Conservation (phyloP, 2,888 invertebrate genomes). For the Pecten maximus region DNA sequence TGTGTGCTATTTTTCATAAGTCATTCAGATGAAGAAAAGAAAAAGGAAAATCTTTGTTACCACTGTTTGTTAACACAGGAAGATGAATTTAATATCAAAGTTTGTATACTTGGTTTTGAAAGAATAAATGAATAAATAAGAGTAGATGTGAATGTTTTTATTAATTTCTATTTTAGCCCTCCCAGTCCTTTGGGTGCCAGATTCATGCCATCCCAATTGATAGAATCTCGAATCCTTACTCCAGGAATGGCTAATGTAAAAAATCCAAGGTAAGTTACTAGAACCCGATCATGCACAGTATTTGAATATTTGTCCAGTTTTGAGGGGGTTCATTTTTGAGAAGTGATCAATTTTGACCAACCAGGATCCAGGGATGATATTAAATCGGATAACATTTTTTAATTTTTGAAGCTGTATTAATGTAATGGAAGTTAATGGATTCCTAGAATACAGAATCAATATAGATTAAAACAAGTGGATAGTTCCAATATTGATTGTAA, state of each 20-base stretch:
- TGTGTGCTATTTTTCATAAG: neutral
- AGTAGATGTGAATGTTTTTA: neutral
- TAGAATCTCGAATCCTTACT: conserved; percentile 78
- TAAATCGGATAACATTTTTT: no score
- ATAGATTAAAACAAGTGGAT: no score
- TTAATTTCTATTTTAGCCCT: conserved; percentile 71
- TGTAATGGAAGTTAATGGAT: no score
- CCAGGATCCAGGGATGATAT: no score
- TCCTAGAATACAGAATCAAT: no score
- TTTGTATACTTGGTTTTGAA: neutral
- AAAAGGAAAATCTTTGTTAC: no score
- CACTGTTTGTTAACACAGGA: neutral
- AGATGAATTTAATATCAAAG: neutral
- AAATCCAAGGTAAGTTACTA: conserved; percentile 52
- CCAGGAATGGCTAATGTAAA: conserved; percentile 67
- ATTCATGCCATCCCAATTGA: conserved; percentile 69
- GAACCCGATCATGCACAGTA: no score
- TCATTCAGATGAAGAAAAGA: neutral
- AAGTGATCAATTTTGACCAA: no score
- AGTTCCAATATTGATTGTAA: no score
- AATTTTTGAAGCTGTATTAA: no score
- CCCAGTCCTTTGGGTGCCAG: conserved; percentile 73
- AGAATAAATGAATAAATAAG: neutral
- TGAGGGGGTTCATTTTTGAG: no score
- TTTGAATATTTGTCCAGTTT: no score